phyloP scores from a whole-genome alignment of 2,113 vertebrate species.

The Sceloporus tristichus region DNA sequence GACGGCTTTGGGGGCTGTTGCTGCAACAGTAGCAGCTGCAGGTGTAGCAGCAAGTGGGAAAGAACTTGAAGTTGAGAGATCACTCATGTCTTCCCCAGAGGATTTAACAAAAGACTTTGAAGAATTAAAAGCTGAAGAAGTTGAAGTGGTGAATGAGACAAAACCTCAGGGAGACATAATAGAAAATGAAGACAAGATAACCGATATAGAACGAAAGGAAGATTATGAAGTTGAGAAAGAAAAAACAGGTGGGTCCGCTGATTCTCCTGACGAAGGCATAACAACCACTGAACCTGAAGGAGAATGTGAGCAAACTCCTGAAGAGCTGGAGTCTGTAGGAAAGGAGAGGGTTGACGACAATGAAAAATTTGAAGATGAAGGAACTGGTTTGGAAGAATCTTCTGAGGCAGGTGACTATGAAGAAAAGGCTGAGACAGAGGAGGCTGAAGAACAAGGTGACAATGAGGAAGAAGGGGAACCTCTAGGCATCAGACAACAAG shows the following conservation, averaged over 20 bases:
- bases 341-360: slow-evolving; percentile 83
- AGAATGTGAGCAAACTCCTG: slow-evolving; percentile 89
- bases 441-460: slow-evolving; percentile 86
- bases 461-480: slow-evolving; percentile 67
- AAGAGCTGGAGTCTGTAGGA: slow-evolving; percentile 84
- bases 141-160: slow-evolving; percentile 78
- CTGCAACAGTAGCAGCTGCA: slow-evolving; percentile 59
- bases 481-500: slow-evolving; percentile 61
- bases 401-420: slow-evolving; percentile 91
- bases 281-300: slow-evolving; percentile 92
- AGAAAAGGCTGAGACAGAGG: slow-evolving; percentile 92
- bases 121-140: slow-evolving; percentile 88
- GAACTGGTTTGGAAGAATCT: slow-evolving; percentile 91
- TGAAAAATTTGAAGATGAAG: slow-evolving; percentile 95
- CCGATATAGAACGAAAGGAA: slow-evolving; percentile 75
- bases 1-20: slow-evolving; percentile 53
- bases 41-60: slow-evolving; percentile 62
- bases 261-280: slow-evolving; percentile 94
- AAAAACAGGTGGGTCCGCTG: slow-evolving; percentile 81
- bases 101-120: slow-evolving; percentile 98
- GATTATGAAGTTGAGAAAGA: slow-evolving; percentile 83
- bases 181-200: slow-evolving; percentile 74
- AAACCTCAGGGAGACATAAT: slow-evolving; percentile 74
- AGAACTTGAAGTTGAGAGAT: slow-evolving; percentile 85
- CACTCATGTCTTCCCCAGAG: slow-evolving; percentile 94